Evolutionary conservation across 2,113 vertebrate species (phyloP), one percentile per base, ranked within the genome.

Genomic region (Polypterus senegalus): DNA sequence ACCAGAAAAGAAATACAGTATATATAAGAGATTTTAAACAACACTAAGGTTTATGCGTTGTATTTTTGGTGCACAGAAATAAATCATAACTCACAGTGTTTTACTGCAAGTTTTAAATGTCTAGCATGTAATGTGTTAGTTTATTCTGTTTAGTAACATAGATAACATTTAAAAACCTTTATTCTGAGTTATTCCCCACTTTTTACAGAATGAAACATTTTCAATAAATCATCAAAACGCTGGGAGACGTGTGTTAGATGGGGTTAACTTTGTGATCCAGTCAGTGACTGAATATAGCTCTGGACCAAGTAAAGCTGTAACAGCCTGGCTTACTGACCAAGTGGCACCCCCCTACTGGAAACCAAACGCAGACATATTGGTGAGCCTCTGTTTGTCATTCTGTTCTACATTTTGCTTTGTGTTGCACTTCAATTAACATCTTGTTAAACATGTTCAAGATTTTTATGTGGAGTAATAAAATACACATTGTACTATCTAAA

Each of bases 341-440:
- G 86, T 89, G 73, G 88, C 87, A 0, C 88, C 88, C 0, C 72
- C 79, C 0, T 89, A 90, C 74, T 90, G 88, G 88, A 86, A 79
- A 67, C 79, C 88, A 47, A 89, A 89, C 54, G 66, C 74, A 3
- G 80, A 86, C 11, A 88, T 89, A 64, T 80, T 64, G 1, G 88
- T 90, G 75, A 81, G 86, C 70, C n/a, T 3, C 3, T 55, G 8
- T 7, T 45, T 58, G 5, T 7, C 43, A 3, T 44, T 45, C 43
- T 58, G 43, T 45, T 45, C n/a, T 45, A 58, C 43, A 8, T 7
- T 27, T n/a, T 58, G 46, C 51, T 10, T 8, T 4, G 51, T 52
- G 7, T 10, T 52, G 51, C 51, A 52, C 51, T 8, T 52, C 4
- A 7, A 52, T 27, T 27, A 27, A 27, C 27, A 27, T 27, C 27